Evolutionary conservation across 2,113 vertebrate species (phyloP), one percentile per base, ranked within the genome.

Genomic region (Cyphomyrus plagiostoma): DNA sequence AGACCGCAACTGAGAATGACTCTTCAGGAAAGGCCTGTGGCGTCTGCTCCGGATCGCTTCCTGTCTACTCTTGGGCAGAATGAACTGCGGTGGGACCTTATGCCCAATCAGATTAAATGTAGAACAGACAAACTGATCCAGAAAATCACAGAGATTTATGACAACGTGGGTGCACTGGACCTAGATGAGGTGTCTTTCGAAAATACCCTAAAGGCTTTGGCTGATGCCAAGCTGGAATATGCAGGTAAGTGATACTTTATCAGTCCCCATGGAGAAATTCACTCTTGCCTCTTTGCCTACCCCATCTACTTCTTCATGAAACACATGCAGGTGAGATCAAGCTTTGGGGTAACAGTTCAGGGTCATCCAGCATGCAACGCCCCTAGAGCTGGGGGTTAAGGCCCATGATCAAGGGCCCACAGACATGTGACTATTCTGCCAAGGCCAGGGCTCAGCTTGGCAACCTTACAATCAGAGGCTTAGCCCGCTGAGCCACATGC

Each of bases 161-260:
- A 98, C 90, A 86, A 90, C 0, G 92, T 99, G 0, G 98, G 96
- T 45, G 92, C 93, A 49, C 93, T 98, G 88, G 92, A 95, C 84
- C n/a, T 94, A 13, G 95, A 96, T n/a, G 94, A 95, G 19, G 95
- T 98, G 53, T 97, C 96, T 0, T 95, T 96, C 0, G 97, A 98
- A 90, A 99, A 98, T 93, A 98, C 97, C 6, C 23, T 99, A 77
- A 96, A 77, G 77, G 92, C 94, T 17, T 91, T 99, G 90, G 97
- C 98, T 83, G 92, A 97, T 86, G 93, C 96, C 48, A 98, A 97
- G 89, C 91, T 97, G 91, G 96, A 97, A 70, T 99, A 98, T 66
- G 93, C 96, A 90, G 96, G 98, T 99, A 94, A 93, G 62, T 70
- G 62, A 70, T 26, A 70, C 26, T 70, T 70, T 1, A 70, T 70